These are phyloP conservation scores for Atopsyche davidsoni DNA, from an alignment of 1,140 invertebrate species.

Conservation along the genomic window DNA sequence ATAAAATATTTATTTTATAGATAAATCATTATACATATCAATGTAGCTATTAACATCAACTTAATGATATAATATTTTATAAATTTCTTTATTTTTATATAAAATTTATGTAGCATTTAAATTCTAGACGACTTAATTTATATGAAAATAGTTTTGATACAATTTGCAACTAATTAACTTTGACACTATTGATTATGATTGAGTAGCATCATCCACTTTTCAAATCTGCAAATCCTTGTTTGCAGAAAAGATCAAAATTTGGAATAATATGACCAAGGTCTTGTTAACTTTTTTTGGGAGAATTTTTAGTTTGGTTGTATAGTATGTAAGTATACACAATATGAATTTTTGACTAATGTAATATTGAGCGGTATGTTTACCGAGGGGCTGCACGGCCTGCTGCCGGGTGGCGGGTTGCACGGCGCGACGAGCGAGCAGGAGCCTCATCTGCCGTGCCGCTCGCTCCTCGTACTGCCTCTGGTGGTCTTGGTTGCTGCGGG, in stretches of 20 bases:
- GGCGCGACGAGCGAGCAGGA: constrained; percentile 48
- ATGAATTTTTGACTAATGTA: neutral
- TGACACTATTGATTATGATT: too few species aligned
- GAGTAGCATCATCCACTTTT: neutral
- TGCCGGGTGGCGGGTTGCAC: constrained; percentile 27
- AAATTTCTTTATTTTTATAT: too few species aligned
- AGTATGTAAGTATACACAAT: neutral
- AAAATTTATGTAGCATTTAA: too few species aligned
- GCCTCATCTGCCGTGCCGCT: constrained; percentile 60
- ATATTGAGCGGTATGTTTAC: constrained; percentile 4
- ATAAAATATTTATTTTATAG: too few species aligned
- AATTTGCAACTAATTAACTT: too few species aligned
- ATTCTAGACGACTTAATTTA: too few species aligned
- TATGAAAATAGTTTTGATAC: too few species aligned
- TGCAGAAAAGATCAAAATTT: constrained; percentile 6
- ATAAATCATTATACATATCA: too few species aligned
- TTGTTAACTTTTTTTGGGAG: neutral
- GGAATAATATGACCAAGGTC: neutral
- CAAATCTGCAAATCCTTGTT: neutral
- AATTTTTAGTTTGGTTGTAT: neutral
- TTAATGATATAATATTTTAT: too few species aligned
- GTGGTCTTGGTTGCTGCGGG: constrained; percentile 77
- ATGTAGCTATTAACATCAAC: too few species aligned
- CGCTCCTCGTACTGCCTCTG: constrained; percentile 76
- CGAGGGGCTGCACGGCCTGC: constrained; percentile 34